Evolutionary conservation across 2,888 invertebrate genomes (phyloP).

Genomic region (Plagiodera versicolora): DNA sequence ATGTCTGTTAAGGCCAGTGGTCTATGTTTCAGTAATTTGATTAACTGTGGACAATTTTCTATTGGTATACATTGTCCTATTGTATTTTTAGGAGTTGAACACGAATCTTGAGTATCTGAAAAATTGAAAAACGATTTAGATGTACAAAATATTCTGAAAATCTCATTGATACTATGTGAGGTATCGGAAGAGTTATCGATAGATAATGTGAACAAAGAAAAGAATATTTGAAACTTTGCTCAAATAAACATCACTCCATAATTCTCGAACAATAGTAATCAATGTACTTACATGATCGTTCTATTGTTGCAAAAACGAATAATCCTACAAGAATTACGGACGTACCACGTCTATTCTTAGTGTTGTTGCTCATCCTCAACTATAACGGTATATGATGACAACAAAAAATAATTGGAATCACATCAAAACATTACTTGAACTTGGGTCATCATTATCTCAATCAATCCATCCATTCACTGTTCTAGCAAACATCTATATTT

Average conservation of each 20-base stretch:
- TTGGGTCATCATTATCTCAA: too few species aligned
- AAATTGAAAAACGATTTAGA: constrained; percentile 5
- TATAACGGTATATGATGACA: too few species aligned
- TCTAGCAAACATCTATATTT: too few species aligned
- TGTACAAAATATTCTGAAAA: too few species aligned
- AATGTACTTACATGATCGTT: neutral
- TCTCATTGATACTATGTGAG: too few species aligned
- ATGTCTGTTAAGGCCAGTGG: constrained; percentile 51
- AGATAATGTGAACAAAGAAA: too few species aligned
- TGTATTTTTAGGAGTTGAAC: constrained; percentile 51
- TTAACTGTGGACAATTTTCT: constrained; percentile 52
- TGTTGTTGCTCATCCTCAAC: neutral
- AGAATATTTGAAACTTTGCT: too few species aligned
- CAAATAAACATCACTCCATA: too few species aligned
- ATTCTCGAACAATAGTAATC: neutral
- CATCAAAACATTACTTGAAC: too few species aligned
- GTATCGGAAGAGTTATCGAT: too few species aligned
- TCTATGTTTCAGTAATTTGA: constrained; percentile 52
- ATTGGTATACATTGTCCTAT: constrained; percentile 57
- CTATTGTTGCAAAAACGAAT: neutral
- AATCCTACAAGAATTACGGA: neutral
- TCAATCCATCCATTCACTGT: too few species aligned
- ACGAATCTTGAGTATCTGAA: constrained; percentile 41
- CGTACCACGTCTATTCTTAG: neutral
- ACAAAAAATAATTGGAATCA: too few species aligned